Base-by-base conservation (phyloP, 2,888 invertebrate genomes). In the Hydroisotoma schaefferi region DNA sequence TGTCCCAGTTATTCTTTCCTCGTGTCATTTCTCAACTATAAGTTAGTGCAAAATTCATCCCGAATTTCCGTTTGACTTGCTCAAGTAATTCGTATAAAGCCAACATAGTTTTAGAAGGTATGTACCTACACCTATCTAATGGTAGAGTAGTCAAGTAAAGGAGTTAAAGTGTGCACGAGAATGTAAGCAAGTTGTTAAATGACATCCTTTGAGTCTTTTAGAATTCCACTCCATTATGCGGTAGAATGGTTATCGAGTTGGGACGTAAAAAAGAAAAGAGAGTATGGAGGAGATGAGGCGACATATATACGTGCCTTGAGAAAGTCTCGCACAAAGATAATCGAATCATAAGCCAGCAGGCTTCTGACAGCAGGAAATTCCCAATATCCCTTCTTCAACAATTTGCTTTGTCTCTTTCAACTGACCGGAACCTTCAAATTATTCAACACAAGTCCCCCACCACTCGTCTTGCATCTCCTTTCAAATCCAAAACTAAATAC, bases 181-280 rank as follows among this genome's bases (percentile, higher is more conserved):
- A 28, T 52, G 52, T 52, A 52, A 52, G 52, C 52, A 52, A 52
- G 37, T 52, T 52, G 52, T 52, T 52, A 52, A 52, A 52, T 52
- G 52, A 52, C 52, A 52, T 52, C 52, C 52, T 52, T 52, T 52
- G 52, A 52, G 52, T 52, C 52, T 52, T 48, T 48, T 52, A 52
- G 27, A 52, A 52, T 52, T 52, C 37, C 52, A 52, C 52, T 52
- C 52, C 52, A 52, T 52, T 52, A 52, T 52, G 52, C 52, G 52
- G 37, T 52, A 52, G 52, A 52, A 52, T 52, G 52, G 37, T 52
- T 52, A 52, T 52, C 52, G 52, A 52, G 37, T 52, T 22, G 27
- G 22, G 52, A 52, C 37, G 23, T 52, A 23, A 37, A 52, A 20
- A n/a, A 33, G 28, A 23, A 37, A 52, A 20, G 27, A 33, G 28